Evolutionary conservation across 2,888 invertebrate genomes (phyloP), one percentile per base, ranked within the genome.

Genomic region (Andrena hattorfiana): DNA sequence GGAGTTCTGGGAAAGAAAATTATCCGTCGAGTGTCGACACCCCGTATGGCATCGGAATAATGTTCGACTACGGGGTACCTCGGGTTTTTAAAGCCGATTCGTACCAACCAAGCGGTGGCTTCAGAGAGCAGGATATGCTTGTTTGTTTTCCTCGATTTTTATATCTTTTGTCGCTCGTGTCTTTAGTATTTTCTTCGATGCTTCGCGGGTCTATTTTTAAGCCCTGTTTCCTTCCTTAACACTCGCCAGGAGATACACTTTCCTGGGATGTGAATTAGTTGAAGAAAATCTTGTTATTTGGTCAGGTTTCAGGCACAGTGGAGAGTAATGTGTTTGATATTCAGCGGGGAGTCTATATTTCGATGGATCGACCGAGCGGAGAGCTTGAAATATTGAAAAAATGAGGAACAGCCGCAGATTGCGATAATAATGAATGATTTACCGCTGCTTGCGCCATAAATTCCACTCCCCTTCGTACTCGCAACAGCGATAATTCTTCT

Each of bases 1-100:
- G 51, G 49, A 71, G 54, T 86, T 86, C 86, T 49, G 54, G 30
- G 87, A 86, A 86, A 72, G 84, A 75, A 74, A 77, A 59, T 71
- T 64, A 70, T 69, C 56, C 56, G 67, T 32, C 13, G 67, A 56
- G 76, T 56, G 72, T 76, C 79, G 62, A 70, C 81, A 79, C 72
- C 80, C 79, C 78, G 70, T 51, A 59, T 13, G 23, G 54, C 49
- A 60, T 66, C 60, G 56, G 71, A 82, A 77, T 83, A 77, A 82
- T 74, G 82, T 68, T 26, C 48, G 59, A 63, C 56, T 56, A 42
- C 56, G 56, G 23, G 60, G 73, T 49, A 42, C 2, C 66, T 51
- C 54, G 54, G 30, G n/a, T 62, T 73, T 79, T 82, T 70, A 73
- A 69, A 54, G n/a, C 20, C 66, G 32, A 70, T 81, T 64, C 62